Percentiles rank a stretch among this genome's conserved stretches.
Evolutionary conservation across 2,113 vertebrate genomes (phyloP).

Genomic region (Rhinichthys klamathensis): DNA sequence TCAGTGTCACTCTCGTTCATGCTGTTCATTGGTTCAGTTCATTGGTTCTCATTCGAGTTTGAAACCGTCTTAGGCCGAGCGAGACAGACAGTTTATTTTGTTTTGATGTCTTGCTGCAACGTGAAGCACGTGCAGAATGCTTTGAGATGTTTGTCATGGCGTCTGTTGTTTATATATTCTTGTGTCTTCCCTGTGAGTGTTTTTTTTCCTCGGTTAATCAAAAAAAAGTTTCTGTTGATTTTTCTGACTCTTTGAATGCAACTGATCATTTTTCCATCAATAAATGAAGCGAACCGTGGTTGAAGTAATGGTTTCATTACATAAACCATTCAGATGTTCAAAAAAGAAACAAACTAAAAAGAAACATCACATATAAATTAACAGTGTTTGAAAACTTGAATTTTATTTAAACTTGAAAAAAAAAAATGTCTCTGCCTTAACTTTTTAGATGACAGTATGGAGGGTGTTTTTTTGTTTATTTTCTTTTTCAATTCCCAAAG

Average conservation of each 20-base stretch:
- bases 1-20: conserved; percentile 4
- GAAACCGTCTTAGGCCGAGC: conserved; percentile 29
- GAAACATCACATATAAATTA: conserved; percentile 41
- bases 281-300: conserved; percentile 23
- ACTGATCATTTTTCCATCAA: conserved; percentile 32
- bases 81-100: conserved; percentile 10
- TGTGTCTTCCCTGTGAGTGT: neutral
- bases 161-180: conserved; percentile 33
- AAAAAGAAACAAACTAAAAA: conserved; percentile 32
- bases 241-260: conserved; percentile 43
- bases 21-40: conserved; percentile 16
- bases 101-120: conserved; percentile 46
- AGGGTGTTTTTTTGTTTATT: conserved; percentile 26
- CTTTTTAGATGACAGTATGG: conserved; percentile 52
- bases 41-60: conserved; percentile 7
- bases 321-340: conserved; percentile 37
- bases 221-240: neutral
- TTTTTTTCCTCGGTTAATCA: neutral
- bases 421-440: conserved; percentile 57
- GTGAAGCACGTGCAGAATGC: conserved; percentile 27
- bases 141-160: conserved; percentile 20
- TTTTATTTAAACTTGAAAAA: conserved; percentile 60
- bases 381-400: conserved; percentile 57
- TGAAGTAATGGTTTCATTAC: conserved; percentile 34
- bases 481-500: conserved; percentile 43